These are phyloP conservation scores for Eupeodes latifasciatus DNA, from an alignment of 2,888 invertebrate species.

Conservation along the genomic window DNA sequence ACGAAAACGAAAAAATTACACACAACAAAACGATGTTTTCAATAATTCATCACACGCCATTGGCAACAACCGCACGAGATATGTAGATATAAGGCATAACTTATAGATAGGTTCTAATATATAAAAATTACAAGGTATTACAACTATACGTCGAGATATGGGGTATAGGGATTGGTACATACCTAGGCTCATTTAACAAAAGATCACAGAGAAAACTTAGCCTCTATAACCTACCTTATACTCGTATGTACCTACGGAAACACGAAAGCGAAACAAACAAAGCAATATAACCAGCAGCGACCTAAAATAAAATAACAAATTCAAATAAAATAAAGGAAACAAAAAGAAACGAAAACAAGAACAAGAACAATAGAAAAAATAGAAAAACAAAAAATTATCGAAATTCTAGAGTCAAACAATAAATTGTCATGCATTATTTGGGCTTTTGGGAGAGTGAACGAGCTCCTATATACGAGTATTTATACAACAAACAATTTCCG, in stretches of 20 bases:
- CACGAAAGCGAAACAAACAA: background rate
- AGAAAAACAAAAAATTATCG: constrained; percentile 32
- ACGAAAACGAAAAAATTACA: background rate
- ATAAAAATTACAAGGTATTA: constrained; percentile 15
- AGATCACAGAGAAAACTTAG: constrained; percentile 15
- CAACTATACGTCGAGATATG: too few relatives aligned
- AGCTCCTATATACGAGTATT: constrained; percentile 23
- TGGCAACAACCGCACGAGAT: background rate
- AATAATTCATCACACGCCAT: constrained; percentile 44
- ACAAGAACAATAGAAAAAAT: background rate
- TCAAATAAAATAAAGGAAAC: constrained; percentile 13
- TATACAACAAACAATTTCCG: constrained; percentile 53
- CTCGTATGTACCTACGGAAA: too few relatives aligned
- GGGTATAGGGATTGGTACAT: background rate
- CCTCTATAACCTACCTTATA: background rate
- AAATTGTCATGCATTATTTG: constrained; percentile 72
- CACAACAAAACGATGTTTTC: constrained; percentile 13
- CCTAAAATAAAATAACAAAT: constrained; percentile 29
- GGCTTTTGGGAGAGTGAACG: constrained; percentile 48
- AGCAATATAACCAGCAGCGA: constrained; percentile 26
- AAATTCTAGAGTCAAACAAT: constrained; percentile 64
- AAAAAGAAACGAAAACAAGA: background rate
- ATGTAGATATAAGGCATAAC: background rate
- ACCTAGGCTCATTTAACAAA: constrained; percentile 26
- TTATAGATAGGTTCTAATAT: background rate